Evolutionary conservation across 2,113 vertebrate species (phyloP).

Genomic region (Megaceryle maxima): DNA sequence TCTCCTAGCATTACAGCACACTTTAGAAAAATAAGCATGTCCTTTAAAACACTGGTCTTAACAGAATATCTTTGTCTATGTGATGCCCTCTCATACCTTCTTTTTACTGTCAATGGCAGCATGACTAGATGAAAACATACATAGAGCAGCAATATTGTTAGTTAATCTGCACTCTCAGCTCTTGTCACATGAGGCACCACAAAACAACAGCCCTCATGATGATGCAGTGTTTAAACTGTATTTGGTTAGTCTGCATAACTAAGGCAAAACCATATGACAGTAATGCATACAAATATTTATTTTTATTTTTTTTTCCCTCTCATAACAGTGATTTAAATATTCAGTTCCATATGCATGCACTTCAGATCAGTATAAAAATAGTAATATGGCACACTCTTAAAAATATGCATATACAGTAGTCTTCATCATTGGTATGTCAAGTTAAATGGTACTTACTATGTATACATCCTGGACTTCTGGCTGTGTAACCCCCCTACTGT

Average conservation of each 20-base stretch:
- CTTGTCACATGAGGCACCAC: background rate
- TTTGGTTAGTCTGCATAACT: background rate
- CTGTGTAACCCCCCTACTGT: background rate
- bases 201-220: background rate
- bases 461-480: background rate
- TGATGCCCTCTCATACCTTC: background rate
- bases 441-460: background rate
- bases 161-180: background rate
- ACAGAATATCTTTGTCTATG: background rate
- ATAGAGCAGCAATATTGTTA: background rate
- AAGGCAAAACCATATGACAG: background rate
- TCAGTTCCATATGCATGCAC: background rate
- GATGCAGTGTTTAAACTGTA: background rate
- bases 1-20: background rate
- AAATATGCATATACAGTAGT: background rate
- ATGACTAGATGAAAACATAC: background rate
- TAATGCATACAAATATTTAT: background rate
- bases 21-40: background rate
- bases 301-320: background rate
- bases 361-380: slow-evolving; percentile 34
- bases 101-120: background rate
- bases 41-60: background rate
- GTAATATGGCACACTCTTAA: background rate
- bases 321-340: background rate
- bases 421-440: background rate